Evolutionary conservation across 2,113 vertebrate species (phyloP).

Genomic region (Ptilorrhoa leucosticta): DNA sequence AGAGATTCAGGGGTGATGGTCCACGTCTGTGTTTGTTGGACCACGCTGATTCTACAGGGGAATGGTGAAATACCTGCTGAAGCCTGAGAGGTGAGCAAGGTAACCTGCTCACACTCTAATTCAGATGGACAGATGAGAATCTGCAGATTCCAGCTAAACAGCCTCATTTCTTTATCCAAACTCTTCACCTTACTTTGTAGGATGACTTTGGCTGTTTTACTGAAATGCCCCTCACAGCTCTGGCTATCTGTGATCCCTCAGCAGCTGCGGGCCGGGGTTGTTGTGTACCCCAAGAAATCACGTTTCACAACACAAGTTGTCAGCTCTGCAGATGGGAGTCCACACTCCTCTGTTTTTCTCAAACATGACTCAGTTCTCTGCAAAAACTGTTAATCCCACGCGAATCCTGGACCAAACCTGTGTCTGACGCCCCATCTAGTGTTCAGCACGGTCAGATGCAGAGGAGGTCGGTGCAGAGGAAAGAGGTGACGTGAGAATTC

Average conservation of each 20-base stretch:
- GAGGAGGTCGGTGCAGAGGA: neutral
- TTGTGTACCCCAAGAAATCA: neutral
- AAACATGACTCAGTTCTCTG: neutral
- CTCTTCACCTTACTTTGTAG: neutral
- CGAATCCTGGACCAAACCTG: neutral
- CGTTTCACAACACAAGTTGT: neutral
- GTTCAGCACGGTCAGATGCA: neutral
- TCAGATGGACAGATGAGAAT: neutral
- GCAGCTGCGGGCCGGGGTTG: neutral
- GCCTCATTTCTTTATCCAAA: neutral
- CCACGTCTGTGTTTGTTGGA: no score
- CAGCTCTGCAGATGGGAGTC: neutral
- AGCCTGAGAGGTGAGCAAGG: neutral
- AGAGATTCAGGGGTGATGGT: neutral
- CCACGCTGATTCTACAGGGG: rapidly evolving
- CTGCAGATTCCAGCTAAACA: neutral
- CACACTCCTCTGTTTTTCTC: neutral
- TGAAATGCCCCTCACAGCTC: neutral
- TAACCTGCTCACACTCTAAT: neutral
- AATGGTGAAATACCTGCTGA: neutral
- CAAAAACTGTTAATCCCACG: neutral
- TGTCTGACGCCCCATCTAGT: conserved; percentile 30
- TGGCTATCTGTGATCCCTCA: neutral
- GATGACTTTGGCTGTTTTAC: neutral
- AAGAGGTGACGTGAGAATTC: neutral